Conservation (phyloP, 92 coral and sea anemone genomes). For the Porites divaricata region DNA sequence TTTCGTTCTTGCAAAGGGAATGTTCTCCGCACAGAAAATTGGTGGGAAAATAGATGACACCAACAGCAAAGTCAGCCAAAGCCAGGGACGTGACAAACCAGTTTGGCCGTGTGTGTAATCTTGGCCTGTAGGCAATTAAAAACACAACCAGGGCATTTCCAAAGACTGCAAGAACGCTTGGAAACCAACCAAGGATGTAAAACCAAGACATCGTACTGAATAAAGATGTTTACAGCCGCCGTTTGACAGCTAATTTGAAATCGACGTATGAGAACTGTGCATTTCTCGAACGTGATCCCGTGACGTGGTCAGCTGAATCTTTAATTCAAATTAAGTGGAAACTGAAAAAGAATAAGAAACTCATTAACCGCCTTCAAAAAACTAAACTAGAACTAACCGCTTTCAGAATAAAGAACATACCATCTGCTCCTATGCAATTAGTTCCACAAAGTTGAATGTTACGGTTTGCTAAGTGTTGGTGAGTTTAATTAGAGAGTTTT, state of each 20-base stretch:
- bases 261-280: neutral
- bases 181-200: conserved; percentile 35
- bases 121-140: neutral
- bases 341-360: no score
- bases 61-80: conserved; percentile 19
- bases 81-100: conserved; percentile 36
- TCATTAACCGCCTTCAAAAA: no score
- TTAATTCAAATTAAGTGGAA: no score
- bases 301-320: no score
- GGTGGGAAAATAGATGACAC: conserved; percentile 6
- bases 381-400: no score
- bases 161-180: conserved; percentile 18
- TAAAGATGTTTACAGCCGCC: neutral
- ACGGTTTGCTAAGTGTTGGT: no score
- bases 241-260: no score
- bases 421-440: no score
- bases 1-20: neutral
- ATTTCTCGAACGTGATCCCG: neutral
- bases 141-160: conserved; percentile 28
- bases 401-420: no score
- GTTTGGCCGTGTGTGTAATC: conserved; percentile 11
- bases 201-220: conserved; percentile 3
- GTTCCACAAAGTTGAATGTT: no score
- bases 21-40: neutral
- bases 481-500: no score